Evolutionary conservation across 2,797 vertebrate genomes (phyloP).

Genomic region (Propithecus deckenii): DNA sequence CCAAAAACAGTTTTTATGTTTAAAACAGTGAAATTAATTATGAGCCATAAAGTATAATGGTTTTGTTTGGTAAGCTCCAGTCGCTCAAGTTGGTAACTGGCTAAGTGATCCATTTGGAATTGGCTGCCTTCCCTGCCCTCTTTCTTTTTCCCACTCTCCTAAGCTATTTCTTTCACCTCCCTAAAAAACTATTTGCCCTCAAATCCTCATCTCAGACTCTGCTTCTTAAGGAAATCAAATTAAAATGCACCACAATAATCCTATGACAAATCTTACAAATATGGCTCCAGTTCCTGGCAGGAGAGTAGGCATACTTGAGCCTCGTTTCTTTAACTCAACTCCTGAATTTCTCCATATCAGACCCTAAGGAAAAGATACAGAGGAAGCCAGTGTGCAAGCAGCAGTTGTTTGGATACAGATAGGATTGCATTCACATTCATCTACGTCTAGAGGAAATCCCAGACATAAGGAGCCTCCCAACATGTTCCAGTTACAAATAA

Average conservation of each 20-base stretch:
- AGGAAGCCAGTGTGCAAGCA: too few species aligned
- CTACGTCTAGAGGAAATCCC: background rate
- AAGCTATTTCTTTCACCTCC: background rate
- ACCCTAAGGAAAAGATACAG: background rate
- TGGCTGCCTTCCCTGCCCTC: background rate
- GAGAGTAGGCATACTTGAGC: accelerated
- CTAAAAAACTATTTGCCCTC: background rate
- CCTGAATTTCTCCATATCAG: accelerated
- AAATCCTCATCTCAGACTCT: background rate
- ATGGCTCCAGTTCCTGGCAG: background rate
- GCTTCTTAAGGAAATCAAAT: background rate
- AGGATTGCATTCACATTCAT: background rate
- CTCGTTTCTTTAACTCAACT: background rate
- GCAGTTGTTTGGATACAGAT: too few species aligned
- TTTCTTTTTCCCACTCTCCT: background rate
- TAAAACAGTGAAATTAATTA: background rate
- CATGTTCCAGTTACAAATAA: background rate
- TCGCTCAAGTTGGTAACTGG: background rate
- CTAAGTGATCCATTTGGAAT: accelerated
- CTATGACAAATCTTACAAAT: accelerated
- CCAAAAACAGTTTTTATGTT: background rate
- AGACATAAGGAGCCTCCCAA: background rate
- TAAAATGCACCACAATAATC: background rate
- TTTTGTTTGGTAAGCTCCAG: background rate
- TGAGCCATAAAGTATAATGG: accelerated